Base-by-base conservation (phyloP, 2,113 vertebrate genomes). In the Lampris megalopsis region DNA sequence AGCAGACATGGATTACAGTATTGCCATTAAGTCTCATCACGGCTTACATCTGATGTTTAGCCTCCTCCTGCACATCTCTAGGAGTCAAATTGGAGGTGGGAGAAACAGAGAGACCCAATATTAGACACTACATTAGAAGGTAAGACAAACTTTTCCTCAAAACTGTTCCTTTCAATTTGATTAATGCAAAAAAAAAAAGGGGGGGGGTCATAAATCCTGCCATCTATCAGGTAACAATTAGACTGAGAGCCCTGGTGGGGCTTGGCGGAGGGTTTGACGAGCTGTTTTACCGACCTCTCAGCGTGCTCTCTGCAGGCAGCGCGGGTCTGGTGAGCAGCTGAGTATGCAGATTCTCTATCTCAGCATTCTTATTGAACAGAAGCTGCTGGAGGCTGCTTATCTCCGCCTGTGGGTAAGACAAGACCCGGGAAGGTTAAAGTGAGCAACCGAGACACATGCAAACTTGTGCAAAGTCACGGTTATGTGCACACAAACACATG, bases 381-480 rank as follows among this genome's bases (percentile, higher is more conserved):
- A 97, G 94, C 85, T 98, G 95, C 86, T 98, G 97, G 38, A 99
- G 96, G 86, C 96, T 94, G 75, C 93, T 94, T 80, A 98, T 97
- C 92, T 99, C 97, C 38, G 95, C 95, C 97, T 98, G 92, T 6
- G 40, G 62, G 67, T 61, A 40, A 35, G 68, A 83, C 52, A 81
- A 57, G 24, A 84, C n/a, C 13, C 1, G 81, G 11, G 36, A 68
- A 47, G 60, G 24, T 77, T 35, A 5, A 43, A 78, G 11, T 24
- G 6, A 3, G 41, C 35, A 79, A 61, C 36, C 47, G 11, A 59
- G n/a, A 45, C 60, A 67, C 48, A 53, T 2, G 45, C n/a, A 68
- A 6, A 9, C 5, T 43, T 54, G 6, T 68, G 13, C n/a, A 76
- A 9, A 59, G n/a, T 40, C 10, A 60, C 8, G 9, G 24, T 24